These are phyloP conservation scores for Mimumesa dahlbomi DNA, from an alignment of 2,888 invertebrate genomes.

Conservation along the genomic window DNA sequence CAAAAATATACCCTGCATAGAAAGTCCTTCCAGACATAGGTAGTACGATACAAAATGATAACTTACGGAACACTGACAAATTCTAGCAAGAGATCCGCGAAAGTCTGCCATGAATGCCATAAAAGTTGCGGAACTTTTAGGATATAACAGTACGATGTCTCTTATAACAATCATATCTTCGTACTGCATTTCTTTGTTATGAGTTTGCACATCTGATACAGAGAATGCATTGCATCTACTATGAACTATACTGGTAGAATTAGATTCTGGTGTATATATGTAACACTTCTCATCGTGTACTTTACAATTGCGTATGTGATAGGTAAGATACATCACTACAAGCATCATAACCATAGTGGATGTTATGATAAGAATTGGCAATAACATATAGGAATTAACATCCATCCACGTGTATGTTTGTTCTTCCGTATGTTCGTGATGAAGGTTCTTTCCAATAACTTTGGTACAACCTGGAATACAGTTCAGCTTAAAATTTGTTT, in stretches of 20 bases:
- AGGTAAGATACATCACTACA: slow-evolving; percentile 26
- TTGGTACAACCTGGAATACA: neutral
- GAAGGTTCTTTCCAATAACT: neutral
- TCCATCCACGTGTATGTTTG: neutral
- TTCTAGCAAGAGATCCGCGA: slow-evolving; percentile 54
- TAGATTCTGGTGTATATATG: slow-evolving; percentile 1
- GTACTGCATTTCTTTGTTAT: slow-evolving; percentile 7
- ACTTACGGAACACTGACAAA: slow-evolving; percentile 65
- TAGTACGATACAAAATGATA: no score
- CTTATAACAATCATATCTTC: slow-evolving; percentile 3
- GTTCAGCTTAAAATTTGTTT: no score
- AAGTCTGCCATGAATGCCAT: slow-evolving; percentile 66
- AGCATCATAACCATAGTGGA: slow-evolving; percentile 20
- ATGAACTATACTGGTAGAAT: neutral
- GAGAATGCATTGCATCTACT: neutral
- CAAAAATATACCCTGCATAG: no score
- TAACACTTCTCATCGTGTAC: neutral
- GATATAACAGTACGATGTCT: slow-evolving; percentile 65
- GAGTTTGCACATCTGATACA: no score
- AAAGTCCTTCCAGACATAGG: no score
- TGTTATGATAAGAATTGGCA: slow-evolving; percentile 20
- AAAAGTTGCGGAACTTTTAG: slow-evolving; percentile 57
- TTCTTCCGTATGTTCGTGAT: neutral
- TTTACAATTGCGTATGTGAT: slow-evolving; percentile 4
- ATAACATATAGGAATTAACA: slow-evolving; percentile 1